Base-by-base conservation (phyloP, 2,797 vertebrate species). In the Sternotherus odoratus region DNA sequence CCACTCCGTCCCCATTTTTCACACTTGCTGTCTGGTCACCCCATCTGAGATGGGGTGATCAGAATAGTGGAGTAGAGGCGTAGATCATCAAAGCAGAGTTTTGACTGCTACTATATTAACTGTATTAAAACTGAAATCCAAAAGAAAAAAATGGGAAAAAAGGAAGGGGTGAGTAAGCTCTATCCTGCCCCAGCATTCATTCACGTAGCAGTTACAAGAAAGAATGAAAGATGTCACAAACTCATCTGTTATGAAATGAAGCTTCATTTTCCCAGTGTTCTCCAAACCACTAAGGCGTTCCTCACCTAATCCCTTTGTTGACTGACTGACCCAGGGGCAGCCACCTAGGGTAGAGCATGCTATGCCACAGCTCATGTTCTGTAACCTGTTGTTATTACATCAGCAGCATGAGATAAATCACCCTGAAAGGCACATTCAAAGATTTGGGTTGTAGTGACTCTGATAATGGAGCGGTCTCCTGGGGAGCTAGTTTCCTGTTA, bases 401-500 rank as follows among this genome's bases (percentile, higher is more conserved):
- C 95, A 95, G 80, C 82, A 87, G 85, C 2, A 16, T 21, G 53
- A 97, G 57, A 96, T 89, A 96, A 97, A 95, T 95, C 93, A 93
- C 78, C 85, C 54, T 88, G 79, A 94, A 97, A 80, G 86, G 89
- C 74, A 89, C 6, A 0, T 90, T 83, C 2, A 86, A 84, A 82
- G 17, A 81, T 90, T 97, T 96, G 89, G 15, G 90, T 95, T 96
- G 86, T 93, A 91, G 92, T 91, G 66, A 48, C 23, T 95, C 93
- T 97, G 86, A 82, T 94, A 87, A 82, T 63, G 66, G 4, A 79
- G 81, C 9, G 39, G 80, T 97, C 94, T 96, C 88, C 74, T 85
- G 91, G 96, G 92, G 75, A 97, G 28, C 81, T 91, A 94, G 83
- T 90, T 98, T 98, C 95, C 95, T 97, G 93, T 96, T 97, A 89